A percentile compares a stretch with the other conserved stretches of the same genome.
Evolutionary conservation across 2,797 vertebrate species (phyloP).

Genomic region (Petrocephalus sullivani): DNA sequence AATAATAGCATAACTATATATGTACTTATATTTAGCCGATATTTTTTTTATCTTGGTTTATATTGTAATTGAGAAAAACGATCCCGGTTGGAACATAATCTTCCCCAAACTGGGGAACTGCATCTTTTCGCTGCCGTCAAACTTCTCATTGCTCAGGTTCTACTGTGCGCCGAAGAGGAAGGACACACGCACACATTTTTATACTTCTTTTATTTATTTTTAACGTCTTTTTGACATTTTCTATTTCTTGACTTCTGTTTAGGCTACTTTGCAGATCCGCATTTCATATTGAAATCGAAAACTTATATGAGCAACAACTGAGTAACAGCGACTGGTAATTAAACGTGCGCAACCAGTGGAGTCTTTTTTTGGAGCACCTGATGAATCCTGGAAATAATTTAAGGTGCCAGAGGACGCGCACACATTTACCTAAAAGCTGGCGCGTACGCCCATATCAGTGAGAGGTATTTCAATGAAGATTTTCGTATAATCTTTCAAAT

Average conservation of each 20-base stretch:
- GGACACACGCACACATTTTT: neutral
- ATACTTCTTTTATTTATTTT: conserved; percentile 3
- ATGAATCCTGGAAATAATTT: neutral
- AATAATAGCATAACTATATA: neutral
- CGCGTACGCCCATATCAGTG: neutral
- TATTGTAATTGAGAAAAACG: neutral
- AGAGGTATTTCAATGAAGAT: neutral
- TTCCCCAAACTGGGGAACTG: neutral
- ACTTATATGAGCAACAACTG: neutral
- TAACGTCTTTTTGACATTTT: neutral
- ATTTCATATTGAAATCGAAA: neutral
- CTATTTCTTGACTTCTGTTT: neutral
- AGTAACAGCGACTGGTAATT: neutral
- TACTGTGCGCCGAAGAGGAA: neutral
- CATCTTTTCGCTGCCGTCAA: neutral
- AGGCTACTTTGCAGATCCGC: neutral
- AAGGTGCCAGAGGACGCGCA: neutral
- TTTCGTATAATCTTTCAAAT: neutral
- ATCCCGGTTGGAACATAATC: neutral
- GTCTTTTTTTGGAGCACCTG: neutral
- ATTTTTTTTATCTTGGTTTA: neutral
- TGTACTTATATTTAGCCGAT: neutral
- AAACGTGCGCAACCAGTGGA: neutral
- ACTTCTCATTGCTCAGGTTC: neutral
- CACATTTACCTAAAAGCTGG: neutral